Evolutionary conservation across 2,888 invertebrate genomes (phyloP).

Genomic region (Nephrotoma flavescens): DNA sequence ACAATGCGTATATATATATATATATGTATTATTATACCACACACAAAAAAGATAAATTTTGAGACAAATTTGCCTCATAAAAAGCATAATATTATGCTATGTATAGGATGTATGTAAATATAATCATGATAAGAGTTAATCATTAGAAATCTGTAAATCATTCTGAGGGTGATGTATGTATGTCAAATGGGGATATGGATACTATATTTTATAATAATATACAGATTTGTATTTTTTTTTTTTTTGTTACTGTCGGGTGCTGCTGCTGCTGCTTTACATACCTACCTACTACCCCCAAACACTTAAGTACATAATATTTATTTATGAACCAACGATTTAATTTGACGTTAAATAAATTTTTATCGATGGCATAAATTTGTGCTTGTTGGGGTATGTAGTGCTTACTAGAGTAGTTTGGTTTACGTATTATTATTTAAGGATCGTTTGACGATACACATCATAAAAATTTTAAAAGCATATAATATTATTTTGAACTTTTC

Average conservation of each 20-base stretch:
- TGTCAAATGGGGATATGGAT: background rate
- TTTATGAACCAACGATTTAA: background rate
- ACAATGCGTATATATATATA: background rate
- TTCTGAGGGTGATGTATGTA: background rate
- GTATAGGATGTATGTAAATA: background rate
- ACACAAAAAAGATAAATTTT: background rate
- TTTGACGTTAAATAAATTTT: background rate
- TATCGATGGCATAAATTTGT: background rate
- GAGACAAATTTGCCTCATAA: background rate
- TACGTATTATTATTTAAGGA: background rate
- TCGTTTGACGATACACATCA: background rate
- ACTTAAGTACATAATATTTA: background rate
- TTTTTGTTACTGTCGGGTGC: background rate
- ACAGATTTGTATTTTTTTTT: background rate
- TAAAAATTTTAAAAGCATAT: background rate
- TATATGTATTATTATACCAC: background rate
- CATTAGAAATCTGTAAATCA: background rate
- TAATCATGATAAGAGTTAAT: background rate
- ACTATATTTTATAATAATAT: background rate
- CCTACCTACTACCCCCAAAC: background rate
- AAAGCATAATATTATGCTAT: background rate
- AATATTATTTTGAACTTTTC: background rate
- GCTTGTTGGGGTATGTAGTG: background rate
- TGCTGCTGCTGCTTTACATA: background rate
- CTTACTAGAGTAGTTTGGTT: background rate